A percentile compares a stretch with the other conserved stretches of the same genome.
Conservation (phyloP, 2,113 vertebrate species). For the Xenus cinereus region DNA sequence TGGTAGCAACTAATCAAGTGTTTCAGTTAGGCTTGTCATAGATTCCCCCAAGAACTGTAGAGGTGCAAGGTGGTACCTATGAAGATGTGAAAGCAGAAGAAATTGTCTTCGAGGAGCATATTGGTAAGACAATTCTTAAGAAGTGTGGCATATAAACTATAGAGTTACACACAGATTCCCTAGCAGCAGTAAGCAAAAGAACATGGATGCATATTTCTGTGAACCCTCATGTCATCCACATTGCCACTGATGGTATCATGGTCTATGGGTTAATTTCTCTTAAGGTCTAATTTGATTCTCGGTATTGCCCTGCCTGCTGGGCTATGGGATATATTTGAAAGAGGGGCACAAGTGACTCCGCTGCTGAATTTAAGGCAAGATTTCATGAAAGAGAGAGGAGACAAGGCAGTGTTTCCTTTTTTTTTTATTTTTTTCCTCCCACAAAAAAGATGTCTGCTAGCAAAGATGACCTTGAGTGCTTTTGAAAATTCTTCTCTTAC, state of each 20-base stretch:
- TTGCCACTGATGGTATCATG: background rate
- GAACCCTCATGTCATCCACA: rapidly evolving
- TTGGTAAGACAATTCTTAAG: background rate
- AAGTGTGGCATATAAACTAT: background rate
- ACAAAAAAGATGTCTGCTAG: background rate
- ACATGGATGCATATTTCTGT: background rate
- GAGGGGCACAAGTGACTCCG: background rate
- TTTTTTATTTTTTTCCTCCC: background rate
- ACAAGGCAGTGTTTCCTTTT: background rate
- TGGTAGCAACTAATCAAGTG: background rate
- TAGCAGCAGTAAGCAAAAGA: background rate
- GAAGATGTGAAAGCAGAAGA: background rate
- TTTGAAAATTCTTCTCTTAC: background rate
- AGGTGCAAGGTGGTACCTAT: background rate
- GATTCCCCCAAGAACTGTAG: background rate
- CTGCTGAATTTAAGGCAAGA: background rate
- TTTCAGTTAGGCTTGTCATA: background rate
- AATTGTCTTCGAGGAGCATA: background rate
- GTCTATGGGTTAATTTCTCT: background rate
- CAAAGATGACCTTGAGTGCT: background rate
- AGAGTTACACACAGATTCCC: background rate
- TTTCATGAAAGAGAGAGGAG: background rate
- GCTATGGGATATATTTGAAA: background rate
- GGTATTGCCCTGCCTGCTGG: background rate
- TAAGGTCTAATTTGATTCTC: background rate